These are phyloP conservation scores for Heliconius erato DNA, from an alignment of 2,888 invertebrate species.

Conservation along the genomic window DNA sequence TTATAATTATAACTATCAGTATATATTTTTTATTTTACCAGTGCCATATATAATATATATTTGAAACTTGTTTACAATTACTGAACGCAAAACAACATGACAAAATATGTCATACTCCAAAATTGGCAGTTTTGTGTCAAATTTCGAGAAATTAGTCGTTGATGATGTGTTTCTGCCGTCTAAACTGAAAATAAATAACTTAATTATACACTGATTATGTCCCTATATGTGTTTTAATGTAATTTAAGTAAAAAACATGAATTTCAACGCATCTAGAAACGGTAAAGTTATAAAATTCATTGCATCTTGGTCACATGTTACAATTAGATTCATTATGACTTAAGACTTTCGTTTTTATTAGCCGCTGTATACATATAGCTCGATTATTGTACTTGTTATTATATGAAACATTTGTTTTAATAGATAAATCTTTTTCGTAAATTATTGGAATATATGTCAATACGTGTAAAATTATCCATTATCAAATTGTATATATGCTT, in stretches of 20 bases:
- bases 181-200: conserved; percentile 62
- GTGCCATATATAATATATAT: no score
- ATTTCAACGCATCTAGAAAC: conserved; percentile 83
- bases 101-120: conserved; percentile 36
- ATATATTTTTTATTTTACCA: no score
- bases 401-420: neutral
- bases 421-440: neutral
- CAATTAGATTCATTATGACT: conserved; percentile 30
- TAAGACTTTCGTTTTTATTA: conserved; percentile 21
- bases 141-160: conserved; percentile 61
- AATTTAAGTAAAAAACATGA: conserved; percentile 65
- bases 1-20: no score
- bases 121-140: conserved; percentile 53
- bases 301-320: conserved; percentile 21
- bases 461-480: neutral
- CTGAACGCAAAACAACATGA: conserved; percentile 22
- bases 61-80: conserved; percentile 21
- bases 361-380: conserved; percentile 5
- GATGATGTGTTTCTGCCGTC: conserved; percentile 75
- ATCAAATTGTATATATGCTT: conserved; percentile 5
- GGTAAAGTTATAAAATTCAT: conserved; percentile 62
- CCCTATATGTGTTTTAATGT: conserved; percentile 57
- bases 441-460: neutral
- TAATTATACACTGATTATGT: conserved; percentile 68
- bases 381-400: neutral